Conservation (phyloP, 2,797 vertebrate genomes). For the Sarcophilus harrisii region DNA sequence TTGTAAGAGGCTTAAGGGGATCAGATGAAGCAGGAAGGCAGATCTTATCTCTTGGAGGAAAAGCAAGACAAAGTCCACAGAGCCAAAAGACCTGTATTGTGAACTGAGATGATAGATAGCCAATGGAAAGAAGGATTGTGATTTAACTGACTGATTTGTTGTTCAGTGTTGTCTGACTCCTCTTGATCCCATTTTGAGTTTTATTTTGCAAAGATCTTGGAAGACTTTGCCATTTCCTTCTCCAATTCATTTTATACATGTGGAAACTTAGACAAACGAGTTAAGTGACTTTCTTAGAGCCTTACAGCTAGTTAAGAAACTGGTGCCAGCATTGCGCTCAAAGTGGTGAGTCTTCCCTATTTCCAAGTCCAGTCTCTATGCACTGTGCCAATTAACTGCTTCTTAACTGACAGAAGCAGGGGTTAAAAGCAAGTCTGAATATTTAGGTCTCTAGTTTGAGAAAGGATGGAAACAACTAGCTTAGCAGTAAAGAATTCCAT, state of each 20-base stretch:
- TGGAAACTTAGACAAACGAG: background rate
- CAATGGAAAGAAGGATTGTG: background rate
- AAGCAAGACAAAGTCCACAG: background rate
- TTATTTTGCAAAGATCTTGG: background rate
- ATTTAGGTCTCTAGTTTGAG: background rate
- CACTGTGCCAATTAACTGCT: background rate
- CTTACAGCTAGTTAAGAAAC: background rate
- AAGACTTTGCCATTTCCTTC: background rate
- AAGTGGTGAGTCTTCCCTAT: background rate
- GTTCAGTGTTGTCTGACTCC: background rate
- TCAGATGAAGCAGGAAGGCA: background rate
- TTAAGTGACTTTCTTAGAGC: background rate
- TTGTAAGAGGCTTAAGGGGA: background rate
- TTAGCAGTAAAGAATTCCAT: background rate
- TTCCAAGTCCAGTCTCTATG: background rate
- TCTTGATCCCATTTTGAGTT: background rate
- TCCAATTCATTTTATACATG: background rate
- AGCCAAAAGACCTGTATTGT: conserved; percentile 33
- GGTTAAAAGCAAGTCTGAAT: background rate
- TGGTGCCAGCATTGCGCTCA: background rate
- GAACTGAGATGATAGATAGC: background rate
- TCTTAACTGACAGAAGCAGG: background rate
- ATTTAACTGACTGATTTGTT: background rate
- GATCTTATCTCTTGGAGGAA: conserved; percentile 16
- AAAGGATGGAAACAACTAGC: background rate